Evolutionary conservation across 2,888 invertebrate genomes (phyloP).

Genomic region (Microplitis manilae): DNA sequence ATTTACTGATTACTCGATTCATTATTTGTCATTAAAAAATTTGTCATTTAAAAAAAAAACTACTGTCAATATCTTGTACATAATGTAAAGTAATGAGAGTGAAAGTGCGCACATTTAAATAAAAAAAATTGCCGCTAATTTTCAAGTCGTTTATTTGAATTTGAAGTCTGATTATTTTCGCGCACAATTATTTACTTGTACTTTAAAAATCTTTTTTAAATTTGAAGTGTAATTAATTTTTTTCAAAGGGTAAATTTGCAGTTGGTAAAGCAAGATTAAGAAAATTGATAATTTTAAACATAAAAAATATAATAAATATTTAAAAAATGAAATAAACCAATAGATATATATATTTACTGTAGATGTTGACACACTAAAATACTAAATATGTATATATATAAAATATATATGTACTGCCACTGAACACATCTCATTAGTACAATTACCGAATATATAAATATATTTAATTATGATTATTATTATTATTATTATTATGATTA

Average conservation of each 20-base stretch:
- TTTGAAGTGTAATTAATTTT: background rate
- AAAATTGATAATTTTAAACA: slow-evolving; percentile 6
- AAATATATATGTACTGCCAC: slow-evolving; percentile 66
- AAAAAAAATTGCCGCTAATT: background rate
- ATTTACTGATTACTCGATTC: background rate
- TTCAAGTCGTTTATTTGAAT: background rate
- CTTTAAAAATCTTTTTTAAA: background rate
- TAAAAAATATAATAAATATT: background rate
- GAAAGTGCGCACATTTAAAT: slow-evolving; percentile 41
- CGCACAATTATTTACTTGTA: background rate
- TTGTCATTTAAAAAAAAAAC: background rate
- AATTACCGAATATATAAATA: slow-evolving; percentile 63
- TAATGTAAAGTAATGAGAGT: slow-evolving; percentile 31
- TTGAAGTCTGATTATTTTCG: background rate
- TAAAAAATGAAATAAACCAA: slow-evolving; percentile 14
- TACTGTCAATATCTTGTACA: slow-evolving; percentile 13
- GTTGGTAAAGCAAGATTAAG: background rate
- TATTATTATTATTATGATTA: background rate
- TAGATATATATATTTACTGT: slow-evolving; percentile 45
- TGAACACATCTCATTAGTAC: slow-evolving; percentile 71
- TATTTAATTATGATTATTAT: slow-evolving; percentile 47
- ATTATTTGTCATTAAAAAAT: background rate
- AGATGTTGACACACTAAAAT: slow-evolving; percentile 47
- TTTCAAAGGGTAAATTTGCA: background rate
- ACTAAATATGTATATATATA: slow-evolving; percentile 56